Evolutionary conservation across 1,140 invertebrate species (phyloP), one percentile per base, ranked within the genome.

Genomic region (Carposina sasakii): DNA sequence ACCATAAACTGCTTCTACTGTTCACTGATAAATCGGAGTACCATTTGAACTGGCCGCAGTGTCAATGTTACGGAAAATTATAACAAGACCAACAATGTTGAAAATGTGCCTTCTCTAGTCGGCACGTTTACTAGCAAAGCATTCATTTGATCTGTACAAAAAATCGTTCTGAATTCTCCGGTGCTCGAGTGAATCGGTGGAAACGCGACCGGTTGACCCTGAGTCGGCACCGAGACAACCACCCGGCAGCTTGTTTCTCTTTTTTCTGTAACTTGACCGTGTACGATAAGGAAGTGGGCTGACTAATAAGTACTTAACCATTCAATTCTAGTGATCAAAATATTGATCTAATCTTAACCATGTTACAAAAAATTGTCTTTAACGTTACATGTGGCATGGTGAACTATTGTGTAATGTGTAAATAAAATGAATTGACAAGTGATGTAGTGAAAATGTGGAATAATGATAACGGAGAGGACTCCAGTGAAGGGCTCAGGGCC

Each of bases 401-500:
- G 36, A 24, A 5, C 33, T 54, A 41, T 16, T 56, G 58, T 71
- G 57, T 51, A 58, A 49, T 53, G 42, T 30, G 15, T 54, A 31
- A 19, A 44, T 48, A 42, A 47, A 63, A 57, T 58, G 61, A 17
- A 34, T 39, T 39, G 36, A 39, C 60, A 69, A 59, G 68, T 64
- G 63, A 52, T 58, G 52, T 52, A 62, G 62, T 65, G 60, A 60
- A 50, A 63, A 79, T 71, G 67, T 73, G 81, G 77, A 71, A 84
- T 76, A 79, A 86, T 86, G 85, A 70, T 81, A 71, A 72, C 71
- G 67, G 82, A 85, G 57, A 71, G 65, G 60, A 67, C 60, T 52
- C 63, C 67, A 52, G 56, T 71, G 60, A 70, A 67, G 48, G 61
- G 65, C 43, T 69, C 73, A 48, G 71, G 76, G 57, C 53, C 61